A percentile compares a stretch with the other conserved stretches of the same genome.
Conservation (phyloP, 2,797 vertebrate species). For the Macropodus opercularis region DNA sequence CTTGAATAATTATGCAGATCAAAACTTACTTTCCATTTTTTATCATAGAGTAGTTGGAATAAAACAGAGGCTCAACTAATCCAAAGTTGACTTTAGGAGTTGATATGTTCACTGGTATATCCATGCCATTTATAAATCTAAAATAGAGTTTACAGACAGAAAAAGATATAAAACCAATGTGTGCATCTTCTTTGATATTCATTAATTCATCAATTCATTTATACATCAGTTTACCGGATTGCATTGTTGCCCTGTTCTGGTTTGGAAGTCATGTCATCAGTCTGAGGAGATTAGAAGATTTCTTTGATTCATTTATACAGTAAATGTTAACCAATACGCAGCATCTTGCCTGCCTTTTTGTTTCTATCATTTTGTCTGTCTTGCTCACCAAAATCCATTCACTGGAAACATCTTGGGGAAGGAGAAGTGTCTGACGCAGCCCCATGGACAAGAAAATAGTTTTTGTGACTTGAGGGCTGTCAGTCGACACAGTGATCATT, state of each 20-base stretch:
- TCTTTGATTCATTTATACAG: not conserved
- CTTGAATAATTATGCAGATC: not conserved
- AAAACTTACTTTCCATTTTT: conserved; percentile 82
- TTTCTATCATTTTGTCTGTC: not conserved
- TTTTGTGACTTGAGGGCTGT: not conserved
- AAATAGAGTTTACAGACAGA: conserved; percentile 18
- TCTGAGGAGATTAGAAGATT: conserved; percentile 46
- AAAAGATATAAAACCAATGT: not conserved
- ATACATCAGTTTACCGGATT: conserved; percentile 80
- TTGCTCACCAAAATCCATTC: conserved; percentile 58
- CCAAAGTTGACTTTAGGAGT: conserved; percentile 21
- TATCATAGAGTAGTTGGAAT: conserved; percentile 76
- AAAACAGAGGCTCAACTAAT: conserved; percentile 40
- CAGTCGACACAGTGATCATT: conserved; percentile 31
- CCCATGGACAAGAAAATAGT: conserved; percentile 14
- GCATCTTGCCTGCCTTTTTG: not conserved
- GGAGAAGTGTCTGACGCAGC: conserved; percentile 73
- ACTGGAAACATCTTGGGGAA: conserved; percentile 41
- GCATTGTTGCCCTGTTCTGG: conserved; percentile 87
- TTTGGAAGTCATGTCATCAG: conserved; percentile 79
- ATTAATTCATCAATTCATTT: not conserved
- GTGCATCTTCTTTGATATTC: not conserved
- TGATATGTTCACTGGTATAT: conserved; percentile 61
- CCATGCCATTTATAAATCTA: conserved; percentile 80
- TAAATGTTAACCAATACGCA: not conserved